Evolutionary conservation across 2,888 invertebrate species (phyloP).

Genomic region (Lycophotia porphyrea): DNA sequence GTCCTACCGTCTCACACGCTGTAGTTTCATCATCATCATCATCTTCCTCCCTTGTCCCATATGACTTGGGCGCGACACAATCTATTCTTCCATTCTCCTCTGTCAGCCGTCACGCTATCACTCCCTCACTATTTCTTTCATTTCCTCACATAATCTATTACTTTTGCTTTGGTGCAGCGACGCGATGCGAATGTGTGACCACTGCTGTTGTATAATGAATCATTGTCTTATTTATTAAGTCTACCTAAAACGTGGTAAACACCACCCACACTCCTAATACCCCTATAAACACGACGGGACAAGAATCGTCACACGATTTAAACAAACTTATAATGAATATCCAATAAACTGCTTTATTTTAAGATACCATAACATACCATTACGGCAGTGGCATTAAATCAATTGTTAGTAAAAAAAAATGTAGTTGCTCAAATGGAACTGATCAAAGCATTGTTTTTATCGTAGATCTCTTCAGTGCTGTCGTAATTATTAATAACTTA

Average conservation of each 20-base stretch:
- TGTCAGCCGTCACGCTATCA: background rate
- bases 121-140: background rate
- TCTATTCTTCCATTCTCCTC: background rate
- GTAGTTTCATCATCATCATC: background rate
- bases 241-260: background rate
- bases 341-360: background rate
- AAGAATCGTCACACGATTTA: background rate
- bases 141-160: background rate
- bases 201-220: background rate
- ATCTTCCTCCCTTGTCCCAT: background rate
- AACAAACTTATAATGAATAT: background rate
- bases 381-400: background rate
- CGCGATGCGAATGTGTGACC: background rate
- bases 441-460: background rate
- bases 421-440: background rate
- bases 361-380: background rate
- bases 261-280: background rate
- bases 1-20: constrained; percentile 14
- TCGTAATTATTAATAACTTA: background rate
- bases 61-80: background rate
- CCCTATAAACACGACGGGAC: background rate
- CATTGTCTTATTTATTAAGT: background rate
- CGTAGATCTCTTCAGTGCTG: background rate
- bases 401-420: background rate
- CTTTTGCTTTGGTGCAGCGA: background rate